phyloP scores from a whole-genome alignment of 2,113 vertebrate species.

The Aleadryas rufinucha region DNA sequence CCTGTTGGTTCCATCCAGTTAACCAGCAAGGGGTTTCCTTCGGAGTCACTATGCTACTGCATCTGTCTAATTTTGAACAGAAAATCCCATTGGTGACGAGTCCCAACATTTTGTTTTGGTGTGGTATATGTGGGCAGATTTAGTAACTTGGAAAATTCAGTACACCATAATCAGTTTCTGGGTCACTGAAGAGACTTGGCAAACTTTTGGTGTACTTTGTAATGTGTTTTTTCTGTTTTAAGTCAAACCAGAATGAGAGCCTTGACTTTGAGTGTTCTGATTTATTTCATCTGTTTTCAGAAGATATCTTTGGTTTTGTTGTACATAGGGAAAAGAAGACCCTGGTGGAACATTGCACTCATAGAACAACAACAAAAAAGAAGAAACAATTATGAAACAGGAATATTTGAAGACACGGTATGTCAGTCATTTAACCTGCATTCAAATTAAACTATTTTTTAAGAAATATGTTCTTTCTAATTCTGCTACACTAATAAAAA shows the following conservation, averaged over 20 bases:
- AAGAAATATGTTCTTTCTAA: not conserved
- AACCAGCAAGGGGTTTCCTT: not conserved
- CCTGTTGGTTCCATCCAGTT: not conserved
- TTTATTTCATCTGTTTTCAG: not conserved
- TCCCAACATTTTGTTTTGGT: not conserved
- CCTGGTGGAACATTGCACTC: not conserved
- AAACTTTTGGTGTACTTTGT: not conserved
- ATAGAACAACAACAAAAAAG: not conserved
- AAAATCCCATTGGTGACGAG: not conserved
- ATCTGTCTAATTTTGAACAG: not conserved
- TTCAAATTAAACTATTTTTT: not conserved
- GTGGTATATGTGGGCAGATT: not conserved
- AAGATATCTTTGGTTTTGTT: not conserved
- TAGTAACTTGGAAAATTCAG: conserved; percentile 20
- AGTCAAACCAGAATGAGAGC: not conserved
- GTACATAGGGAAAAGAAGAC: not conserved
- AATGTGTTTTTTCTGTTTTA: not conserved
- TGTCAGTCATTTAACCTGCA: not conserved
- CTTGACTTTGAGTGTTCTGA: not conserved
- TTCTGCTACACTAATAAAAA: not conserved
- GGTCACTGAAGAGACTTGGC: conserved; percentile 22
- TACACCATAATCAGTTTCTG: conserved; percentile 35
- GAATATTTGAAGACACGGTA: not conserved
- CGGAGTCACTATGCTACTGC: not conserved
- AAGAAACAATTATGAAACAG: not conserved